Conservation (phyloP, 2,888 invertebrate species). For the Andrena camellia region DNA sequence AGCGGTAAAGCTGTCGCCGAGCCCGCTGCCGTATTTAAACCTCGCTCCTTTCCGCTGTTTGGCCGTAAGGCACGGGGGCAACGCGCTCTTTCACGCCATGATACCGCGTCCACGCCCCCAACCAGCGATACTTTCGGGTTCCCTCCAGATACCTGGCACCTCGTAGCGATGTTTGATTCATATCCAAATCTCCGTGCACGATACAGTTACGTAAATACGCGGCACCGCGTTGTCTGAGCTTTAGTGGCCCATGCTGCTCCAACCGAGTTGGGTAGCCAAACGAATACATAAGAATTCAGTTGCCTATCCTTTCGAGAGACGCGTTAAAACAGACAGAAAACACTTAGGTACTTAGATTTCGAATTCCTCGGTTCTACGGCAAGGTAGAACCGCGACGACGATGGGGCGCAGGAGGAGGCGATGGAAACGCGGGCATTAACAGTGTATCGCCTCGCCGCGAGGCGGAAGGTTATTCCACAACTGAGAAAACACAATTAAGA, state of each 20-base stretch:
- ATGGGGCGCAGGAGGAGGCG: neutral
- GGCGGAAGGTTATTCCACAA: slow-evolving; percentile 50
- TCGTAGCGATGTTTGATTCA: neutral
- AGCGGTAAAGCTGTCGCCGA: slow-evolving; percentile 84
- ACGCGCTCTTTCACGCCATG: slow-evolving; percentile 45
- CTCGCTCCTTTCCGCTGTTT: slow-evolving; percentile 40
- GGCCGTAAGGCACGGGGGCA: slow-evolving; percentile 28
- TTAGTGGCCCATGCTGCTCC: neutral
- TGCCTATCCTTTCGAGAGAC: too few relatives aligned
- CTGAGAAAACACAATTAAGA: slow-evolving; percentile 65
- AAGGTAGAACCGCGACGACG: neutral
- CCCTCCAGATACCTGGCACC: neutral
- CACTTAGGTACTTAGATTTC: too few relatives aligned
- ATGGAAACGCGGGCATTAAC: slow-evolving; percentile 7
- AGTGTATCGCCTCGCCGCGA: slow-evolving; percentile 27
- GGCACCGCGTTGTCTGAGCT: neutral
- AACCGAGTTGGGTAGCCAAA: too few relatives aligned
- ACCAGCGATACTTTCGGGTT: slow-evolving; percentile 1
- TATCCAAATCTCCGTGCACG: neutral
- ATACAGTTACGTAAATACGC: neutral
- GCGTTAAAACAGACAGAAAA: too few relatives aligned
- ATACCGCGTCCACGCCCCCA: slow-evolving; percentile 9
- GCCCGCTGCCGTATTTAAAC: slow-evolving; percentile 78
- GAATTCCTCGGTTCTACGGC: too few relatives aligned
- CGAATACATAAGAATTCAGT: too few relatives aligned